Evolutionary conservation across 37 sponge, comb jelly and placozoan species (phyloP).

Genomic region (Halichondria panicea): DNA sequence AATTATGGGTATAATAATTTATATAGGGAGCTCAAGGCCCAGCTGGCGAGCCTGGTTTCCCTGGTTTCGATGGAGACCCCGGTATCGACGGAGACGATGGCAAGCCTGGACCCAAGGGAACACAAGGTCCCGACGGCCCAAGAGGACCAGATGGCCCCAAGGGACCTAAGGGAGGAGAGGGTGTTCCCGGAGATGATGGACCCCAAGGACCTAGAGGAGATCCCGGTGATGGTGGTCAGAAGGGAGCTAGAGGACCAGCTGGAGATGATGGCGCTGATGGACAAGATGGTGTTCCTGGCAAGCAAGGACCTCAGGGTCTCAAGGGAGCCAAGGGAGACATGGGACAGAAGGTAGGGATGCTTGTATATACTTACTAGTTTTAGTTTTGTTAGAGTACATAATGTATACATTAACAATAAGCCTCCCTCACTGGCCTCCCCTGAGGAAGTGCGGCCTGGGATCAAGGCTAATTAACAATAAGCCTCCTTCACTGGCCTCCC

Average conservation of each 20-base stretch:
- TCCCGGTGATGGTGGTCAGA: conserved; percentile 35
- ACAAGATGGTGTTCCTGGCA: conserved; percentile 20
- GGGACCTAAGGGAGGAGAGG: conserved; percentile 49
- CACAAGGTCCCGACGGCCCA: conserved; percentile 20
- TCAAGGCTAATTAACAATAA: too few relatives aligned
- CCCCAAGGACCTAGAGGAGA: conserved; percentile 36
- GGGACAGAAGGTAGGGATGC: conserved; percentile 34
- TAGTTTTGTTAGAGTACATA: too few relatives aligned
- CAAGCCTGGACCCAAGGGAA: conserved; percentile 43
- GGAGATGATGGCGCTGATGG: conserved; percentile 36
- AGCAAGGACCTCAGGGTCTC: conserved; percentile 41
- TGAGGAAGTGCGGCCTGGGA: too few relatives aligned
- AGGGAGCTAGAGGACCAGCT: conserved; percentile 38
- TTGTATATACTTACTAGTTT: too few relatives aligned
- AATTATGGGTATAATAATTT: neutral
- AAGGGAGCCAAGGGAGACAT: conserved; percentile 54
- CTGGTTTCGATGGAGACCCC: conserved; percentile 53
- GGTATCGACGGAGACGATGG: conserved; percentile 53
- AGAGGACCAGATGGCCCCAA: conserved; percentile 47
- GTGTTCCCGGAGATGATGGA: conserved; percentile 32
- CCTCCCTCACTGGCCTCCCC: too few relatives aligned
- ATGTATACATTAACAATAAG: too few relatives aligned
- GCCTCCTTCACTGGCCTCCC: too few relatives aligned
- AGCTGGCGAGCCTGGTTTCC: conserved; percentile 50
- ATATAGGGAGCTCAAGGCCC: conserved; percentile 29